Conservation (phyloP, 2,113 vertebrate species). For the Motacilla alba region DNA sequence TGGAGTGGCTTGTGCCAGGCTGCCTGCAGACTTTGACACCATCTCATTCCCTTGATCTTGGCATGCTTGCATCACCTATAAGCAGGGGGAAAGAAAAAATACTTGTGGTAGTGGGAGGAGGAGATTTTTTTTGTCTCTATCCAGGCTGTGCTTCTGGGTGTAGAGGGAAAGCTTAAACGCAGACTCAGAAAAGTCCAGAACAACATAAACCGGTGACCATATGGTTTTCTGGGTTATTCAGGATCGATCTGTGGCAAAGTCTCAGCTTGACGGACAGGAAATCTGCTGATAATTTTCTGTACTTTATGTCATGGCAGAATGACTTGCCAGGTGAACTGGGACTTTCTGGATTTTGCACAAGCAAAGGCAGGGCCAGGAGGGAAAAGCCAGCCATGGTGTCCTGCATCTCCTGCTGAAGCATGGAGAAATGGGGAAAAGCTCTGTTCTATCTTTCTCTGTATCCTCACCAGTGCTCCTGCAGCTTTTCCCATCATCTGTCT, state of each 20-base stretch:
- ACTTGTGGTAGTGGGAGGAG: background rate
- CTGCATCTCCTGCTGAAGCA: background rate
- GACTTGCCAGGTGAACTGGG: background rate
- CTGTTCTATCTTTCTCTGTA: background rate
- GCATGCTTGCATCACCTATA: background rate
- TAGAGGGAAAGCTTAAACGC: background rate
- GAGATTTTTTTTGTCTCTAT: background rate
- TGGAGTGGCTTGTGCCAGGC: background rate
- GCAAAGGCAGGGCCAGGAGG: background rate
- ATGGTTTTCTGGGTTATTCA: background rate
- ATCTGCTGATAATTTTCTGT: background rate
- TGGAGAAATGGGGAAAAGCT: background rate
- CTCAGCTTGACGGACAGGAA: background rate
- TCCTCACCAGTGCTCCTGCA: background rate
- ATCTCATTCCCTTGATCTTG: background rate
- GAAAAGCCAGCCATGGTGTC: background rate
- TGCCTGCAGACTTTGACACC: background rate
- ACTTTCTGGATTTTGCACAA: background rate
- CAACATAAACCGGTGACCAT: background rate
- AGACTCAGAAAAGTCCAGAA: background rate
- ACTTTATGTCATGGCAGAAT: background rate
- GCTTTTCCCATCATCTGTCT: background rate
- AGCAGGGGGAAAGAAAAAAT: background rate
- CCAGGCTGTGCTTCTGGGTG: background rate
- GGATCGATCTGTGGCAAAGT: background rate